Evolutionary conservation across 2,113 vertebrate species (phyloP).

Genomic region (Atherinomorus stipes): DNA sequence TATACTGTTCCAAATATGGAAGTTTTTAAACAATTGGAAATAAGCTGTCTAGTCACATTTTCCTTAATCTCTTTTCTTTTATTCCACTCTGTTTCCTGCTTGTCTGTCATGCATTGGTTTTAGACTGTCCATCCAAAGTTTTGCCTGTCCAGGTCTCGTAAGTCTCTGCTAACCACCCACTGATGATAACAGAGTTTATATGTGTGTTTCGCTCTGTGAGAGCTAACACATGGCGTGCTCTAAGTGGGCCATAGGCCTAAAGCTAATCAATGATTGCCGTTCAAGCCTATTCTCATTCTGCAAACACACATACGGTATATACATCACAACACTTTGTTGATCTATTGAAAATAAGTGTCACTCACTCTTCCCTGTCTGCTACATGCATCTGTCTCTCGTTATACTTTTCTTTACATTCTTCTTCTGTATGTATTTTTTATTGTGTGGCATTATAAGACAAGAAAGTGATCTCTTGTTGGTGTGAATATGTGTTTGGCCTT

Average conservation of each 20-base stretch:
- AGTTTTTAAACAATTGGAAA: too few species aligned
- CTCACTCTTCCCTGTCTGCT: slow-evolving; percentile 61
- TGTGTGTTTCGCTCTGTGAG: slow-evolving; percentile 52
- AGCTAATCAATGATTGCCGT: slow-evolving; percentile 80
- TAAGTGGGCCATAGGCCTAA: slow-evolving; percentile 78
- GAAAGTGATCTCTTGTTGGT: slow-evolving; percentile 55
- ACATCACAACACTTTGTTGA: slow-evolving; percentile 72
- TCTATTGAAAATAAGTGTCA: slow-evolving; percentile 81
- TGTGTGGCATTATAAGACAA: slow-evolving; percentile 27
- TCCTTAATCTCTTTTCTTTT: slow-evolving; percentile 3
- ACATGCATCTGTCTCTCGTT: slow-evolving; percentile 13
- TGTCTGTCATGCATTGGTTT: too few species aligned
- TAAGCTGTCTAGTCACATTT: background rate
- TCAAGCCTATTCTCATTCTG: slow-evolving; percentile 76
- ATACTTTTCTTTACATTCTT: slow-evolving; percentile 22
- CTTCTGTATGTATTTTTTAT: slow-evolving; percentile 17
- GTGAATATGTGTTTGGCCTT: slow-evolving; percentile 27
- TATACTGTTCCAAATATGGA: too few species aligned
- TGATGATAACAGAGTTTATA: slow-evolving; percentile 33
- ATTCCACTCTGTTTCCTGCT: background rate
- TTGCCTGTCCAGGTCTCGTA: slow-evolving; percentile 9
- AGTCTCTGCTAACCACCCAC: slow-evolving; percentile 31
- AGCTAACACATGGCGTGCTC: slow-evolving; percentile 72
- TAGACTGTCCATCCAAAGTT: too few species aligned
- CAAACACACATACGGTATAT: slow-evolving; percentile 34